Evolutionary conservation across 53 echinoderm and acorn worm genomes (phyloP).

Genomic region (Actinopyga echinites): DNA sequence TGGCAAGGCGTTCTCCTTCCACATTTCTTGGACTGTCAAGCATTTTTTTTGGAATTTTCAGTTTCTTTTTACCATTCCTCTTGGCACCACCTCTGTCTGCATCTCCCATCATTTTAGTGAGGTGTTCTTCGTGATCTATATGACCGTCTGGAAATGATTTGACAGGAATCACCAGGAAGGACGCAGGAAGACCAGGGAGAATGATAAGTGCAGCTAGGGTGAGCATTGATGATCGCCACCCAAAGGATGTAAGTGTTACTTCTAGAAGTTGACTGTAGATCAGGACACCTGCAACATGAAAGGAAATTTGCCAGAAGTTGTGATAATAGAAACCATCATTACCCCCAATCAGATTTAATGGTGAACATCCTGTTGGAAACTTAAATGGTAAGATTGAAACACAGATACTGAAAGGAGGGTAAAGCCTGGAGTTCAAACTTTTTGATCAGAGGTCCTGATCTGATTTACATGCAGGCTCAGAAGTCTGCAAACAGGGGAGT

Average conservation of each 20-base stretch:
- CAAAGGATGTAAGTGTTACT: background rate
- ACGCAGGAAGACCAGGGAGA: constrained; percentile 1
- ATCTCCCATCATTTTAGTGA: constrained; percentile 5
- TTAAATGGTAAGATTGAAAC: too few species aligned
- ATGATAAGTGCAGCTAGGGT: background rate
- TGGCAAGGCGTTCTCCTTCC: constrained; percentile 1
- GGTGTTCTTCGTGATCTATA: constrained; percentile 8
- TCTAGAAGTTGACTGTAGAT: constrained; percentile 10
- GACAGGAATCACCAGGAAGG: constrained; percentile 2
- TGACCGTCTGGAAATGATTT: background rate
- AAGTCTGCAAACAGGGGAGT: too few species aligned
- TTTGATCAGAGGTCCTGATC: too few species aligned
- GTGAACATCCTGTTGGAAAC: too few species aligned
- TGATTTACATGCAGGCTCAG: too few species aligned
- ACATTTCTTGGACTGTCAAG: background rate
- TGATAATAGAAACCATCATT: too few species aligned
- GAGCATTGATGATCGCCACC: background rate
- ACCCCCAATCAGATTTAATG: too few species aligned
- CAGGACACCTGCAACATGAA: background rate
- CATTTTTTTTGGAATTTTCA: too few species aligned
- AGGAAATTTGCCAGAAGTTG: too few species aligned
- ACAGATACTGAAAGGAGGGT: too few species aligned
- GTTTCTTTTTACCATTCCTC: background rate
- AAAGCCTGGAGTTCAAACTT: too few species aligned
- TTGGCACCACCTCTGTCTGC: background rate